These are phyloP conservation scores for Carabus problematicus DNA, from an alignment of 2,888 invertebrate species.

Conservation along the genomic window DNA sequence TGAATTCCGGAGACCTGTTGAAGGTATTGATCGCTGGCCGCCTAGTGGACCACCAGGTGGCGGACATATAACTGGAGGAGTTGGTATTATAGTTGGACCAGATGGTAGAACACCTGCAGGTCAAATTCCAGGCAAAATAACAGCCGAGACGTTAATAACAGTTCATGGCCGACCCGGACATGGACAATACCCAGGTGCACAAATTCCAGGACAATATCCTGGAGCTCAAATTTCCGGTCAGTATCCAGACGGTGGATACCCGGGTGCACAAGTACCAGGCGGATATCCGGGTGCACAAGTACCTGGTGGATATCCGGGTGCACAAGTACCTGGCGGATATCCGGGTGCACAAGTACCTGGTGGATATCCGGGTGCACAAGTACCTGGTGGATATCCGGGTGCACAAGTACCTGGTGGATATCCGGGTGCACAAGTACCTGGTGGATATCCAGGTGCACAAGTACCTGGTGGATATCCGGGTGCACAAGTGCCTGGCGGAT, in stretches of 20 bases:
- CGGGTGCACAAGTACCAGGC: conserved; percentile 27
- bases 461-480: conserved; percentile 21
- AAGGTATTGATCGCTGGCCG: neutral
- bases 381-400: conserved; percentile 29
- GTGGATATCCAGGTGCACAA: conserved; percentile 22
- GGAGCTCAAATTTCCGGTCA: conserved; percentile 19
- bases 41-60: neutral
- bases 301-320: conserved; percentile 20
- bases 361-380: conserved; percentile 30
- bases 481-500: conserved; percentile 1
- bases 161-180: conserved; percentile 9
- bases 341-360: conserved; percentile 41
- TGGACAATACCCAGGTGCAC: conserved; percentile 3
- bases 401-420: conserved; percentile 19
- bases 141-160: conserved; percentile 35
- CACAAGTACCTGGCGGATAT: conserved; percentile 38
- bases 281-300: conserved; percentile 17
- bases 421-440: conserved; percentile 14
- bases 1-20: conserved; percentile 18
- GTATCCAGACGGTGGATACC: conserved; percentile 30
- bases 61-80: neutral
- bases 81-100: conserved; percentile 12
- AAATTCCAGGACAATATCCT: conserved; percentile 10
- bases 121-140: conserved; percentile 26
- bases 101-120: conserved; percentile 37